These are phyloP conservation scores for Drosophila nigrodunni DNA, from an alignment of 1,140 invertebrate species.

Conservation along the genomic window DNA sequence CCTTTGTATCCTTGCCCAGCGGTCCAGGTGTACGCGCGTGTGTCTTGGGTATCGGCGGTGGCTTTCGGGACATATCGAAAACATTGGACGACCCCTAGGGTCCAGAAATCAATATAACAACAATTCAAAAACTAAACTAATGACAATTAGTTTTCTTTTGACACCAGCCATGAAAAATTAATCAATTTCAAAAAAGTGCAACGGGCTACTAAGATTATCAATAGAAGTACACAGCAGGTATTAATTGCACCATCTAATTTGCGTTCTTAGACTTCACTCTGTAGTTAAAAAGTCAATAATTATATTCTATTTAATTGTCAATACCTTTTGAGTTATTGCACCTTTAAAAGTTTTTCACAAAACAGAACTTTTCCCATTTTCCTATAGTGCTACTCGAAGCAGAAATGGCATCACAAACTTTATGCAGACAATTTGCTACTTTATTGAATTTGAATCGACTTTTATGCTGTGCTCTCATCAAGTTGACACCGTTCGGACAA, in stretches of 20 bases:
- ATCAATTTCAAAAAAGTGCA: neutral
- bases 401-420: constrained; percentile 14
- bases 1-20: constrained; percentile 60
- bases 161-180: neutral
- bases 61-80: constrained; percentile 40
- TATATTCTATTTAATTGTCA: no score
- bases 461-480: constrained; percentile 4
- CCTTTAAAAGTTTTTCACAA: neutral
- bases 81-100: constrained; percentile 1
- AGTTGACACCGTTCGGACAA: constrained; percentile 1
- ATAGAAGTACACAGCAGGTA: neutral
- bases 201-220: neutral
- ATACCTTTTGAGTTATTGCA: neutral
- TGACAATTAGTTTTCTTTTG: constrained; percentile 5
- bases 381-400: neutral
- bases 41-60: constrained; percentile 56
- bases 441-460: constrained; percentile 10
- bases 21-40: constrained; percentile 57
- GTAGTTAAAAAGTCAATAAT: no score
- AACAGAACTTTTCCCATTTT: constrained; percentile 6
- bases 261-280: no score
- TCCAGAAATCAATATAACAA: constrained; percentile 23
- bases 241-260: no score
- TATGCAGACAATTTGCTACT: constrained; percentile 12
- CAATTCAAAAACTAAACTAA: constrained; percentile 10